phyloP scores from a whole-genome alignment of 2,113 vertebrate species.

The Oxyura jamaicensis region DNA sequence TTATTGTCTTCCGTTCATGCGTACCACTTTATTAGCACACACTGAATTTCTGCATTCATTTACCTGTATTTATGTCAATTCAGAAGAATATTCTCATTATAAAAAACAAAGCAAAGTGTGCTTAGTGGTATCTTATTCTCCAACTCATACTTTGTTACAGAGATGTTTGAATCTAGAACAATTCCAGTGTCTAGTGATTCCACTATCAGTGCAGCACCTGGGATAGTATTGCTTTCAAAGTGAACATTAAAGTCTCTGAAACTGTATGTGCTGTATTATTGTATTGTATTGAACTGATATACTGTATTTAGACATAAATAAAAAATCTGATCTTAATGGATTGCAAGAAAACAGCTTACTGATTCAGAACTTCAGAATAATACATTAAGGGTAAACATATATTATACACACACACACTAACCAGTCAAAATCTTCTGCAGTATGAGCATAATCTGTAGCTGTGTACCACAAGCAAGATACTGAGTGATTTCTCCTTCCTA shows the following conservation, averaged over 20 bases:
- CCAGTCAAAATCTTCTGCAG: not conserved
- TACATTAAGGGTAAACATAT: not conserved
- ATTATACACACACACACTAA: too few species aligned
- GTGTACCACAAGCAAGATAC: not conserved
- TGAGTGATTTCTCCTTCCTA: not conserved
- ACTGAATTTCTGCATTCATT: not conserved
- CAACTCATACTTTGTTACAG: not conserved
- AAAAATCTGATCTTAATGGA: not conserved
- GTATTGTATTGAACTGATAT: not conserved
- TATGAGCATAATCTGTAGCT: not conserved
- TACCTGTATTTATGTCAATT: not conserved
- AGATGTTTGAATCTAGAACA: not conserved
- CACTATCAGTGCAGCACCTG: not conserved
- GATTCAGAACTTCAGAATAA: not conserved
- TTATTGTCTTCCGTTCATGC: conserved; percentile 22
- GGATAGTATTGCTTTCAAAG: not conserved
- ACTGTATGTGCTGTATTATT: not conserved
- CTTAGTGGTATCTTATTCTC: not conserved
- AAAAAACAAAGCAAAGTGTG: not conserved
- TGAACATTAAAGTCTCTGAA: not conserved
- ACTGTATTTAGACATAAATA: not conserved
- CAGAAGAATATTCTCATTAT: not conserved
- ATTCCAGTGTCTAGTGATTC: not conserved
- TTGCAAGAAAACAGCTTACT: not conserved
- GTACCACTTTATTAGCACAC: conserved; percentile 11